These are phyloP conservation scores for Dasysyrphus tricinctus DNA, from an alignment of 2,888 invertebrate genomes.

Conservation along the genomic window DNA sequence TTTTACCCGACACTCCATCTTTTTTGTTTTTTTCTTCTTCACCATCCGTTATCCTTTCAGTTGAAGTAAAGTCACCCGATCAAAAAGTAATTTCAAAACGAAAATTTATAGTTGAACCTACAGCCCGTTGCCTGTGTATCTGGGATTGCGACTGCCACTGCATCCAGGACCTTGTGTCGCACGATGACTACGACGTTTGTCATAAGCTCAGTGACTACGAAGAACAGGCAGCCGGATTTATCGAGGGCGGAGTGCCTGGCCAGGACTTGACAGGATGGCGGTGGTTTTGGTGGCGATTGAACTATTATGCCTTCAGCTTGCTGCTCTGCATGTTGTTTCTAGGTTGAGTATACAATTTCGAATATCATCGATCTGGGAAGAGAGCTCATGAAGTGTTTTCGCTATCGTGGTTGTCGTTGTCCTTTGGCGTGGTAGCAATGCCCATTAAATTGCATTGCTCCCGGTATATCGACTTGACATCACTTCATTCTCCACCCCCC, in stretches of 20 bases:
- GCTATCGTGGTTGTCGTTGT: background rate
- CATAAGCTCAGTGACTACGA: conserved; percentile 75
- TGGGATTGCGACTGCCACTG: conserved; percentile 81
- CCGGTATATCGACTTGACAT: conserved; percentile 29
- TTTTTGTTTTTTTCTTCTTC: background rate
- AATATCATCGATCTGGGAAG: conserved; percentile 35
- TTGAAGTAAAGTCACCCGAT: conserved; percentile 71
- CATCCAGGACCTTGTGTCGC: conserved; percentile 77
- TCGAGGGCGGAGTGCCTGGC: conserved; percentile 57
- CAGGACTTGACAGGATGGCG: conserved; percentile 49
- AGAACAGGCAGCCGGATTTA: conserved; percentile 78
- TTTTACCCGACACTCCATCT: conserved; percentile 16
- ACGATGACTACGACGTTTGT: conserved; percentile 78
- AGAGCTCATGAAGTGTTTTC: conserved; percentile 30
- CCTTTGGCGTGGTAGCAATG: conserved; percentile 13
- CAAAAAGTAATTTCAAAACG: conserved; percentile 76
- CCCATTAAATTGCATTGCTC: conserved; percentile 26
- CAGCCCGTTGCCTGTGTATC: conserved; percentile 80
- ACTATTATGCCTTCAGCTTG: conserved; percentile 59
- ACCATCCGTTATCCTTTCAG: conserved; percentile 67
- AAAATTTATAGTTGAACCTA: conserved; percentile 77
- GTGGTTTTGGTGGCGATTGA: conserved; percentile 54
- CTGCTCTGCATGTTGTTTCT: conserved; percentile 76
- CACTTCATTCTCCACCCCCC: background rate
- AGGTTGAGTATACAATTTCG: conserved; percentile 74